Evolutionary conservation across 2,797 vertebrate genomes (phyloP).

Genomic region (Brachyrhaphis roseni): DNA sequence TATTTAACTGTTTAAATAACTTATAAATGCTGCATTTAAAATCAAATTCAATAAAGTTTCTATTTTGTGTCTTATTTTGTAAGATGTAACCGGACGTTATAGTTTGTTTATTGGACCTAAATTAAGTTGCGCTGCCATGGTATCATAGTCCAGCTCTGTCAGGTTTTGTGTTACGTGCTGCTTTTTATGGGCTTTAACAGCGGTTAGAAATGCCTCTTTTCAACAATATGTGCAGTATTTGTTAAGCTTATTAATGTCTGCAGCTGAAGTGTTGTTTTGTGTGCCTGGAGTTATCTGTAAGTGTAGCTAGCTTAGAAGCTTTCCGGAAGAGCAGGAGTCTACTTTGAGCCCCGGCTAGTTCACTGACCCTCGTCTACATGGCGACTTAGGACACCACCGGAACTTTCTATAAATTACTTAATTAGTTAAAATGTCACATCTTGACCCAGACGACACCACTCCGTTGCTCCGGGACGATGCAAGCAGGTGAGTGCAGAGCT

Average conservation of each 20-base stretch:
- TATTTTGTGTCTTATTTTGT: slow-evolving; percentile 11
- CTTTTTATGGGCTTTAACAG: background rate
- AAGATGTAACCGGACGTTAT: slow-evolving; percentile 15
- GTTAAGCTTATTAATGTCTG: background rate
- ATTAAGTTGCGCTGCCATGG: background rate
- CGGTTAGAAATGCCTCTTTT: background rate
- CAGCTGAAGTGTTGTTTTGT: background rate
- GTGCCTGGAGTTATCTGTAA: background rate
- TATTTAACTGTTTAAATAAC: background rate
- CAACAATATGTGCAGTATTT: background rate
- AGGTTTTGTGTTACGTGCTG: background rate
- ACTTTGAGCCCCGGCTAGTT: slow-evolving; percentile 24
- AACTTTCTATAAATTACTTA: background rate
- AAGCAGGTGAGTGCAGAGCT: slow-evolving; percentile 69
- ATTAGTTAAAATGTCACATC: slow-evolving; percentile 67
- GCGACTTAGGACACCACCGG: slow-evolving; percentile 14
- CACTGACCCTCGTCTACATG: slow-evolving; percentile 47
- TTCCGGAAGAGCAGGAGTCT: background rate
- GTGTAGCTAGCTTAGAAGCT: background rate
- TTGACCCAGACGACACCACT: slow-evolving; percentile 68
- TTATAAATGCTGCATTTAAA: rapidly evolving
- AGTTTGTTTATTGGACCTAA: too few relatives aligned
- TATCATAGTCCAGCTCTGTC: slow-evolving; percentile 43
- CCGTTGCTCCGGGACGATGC: slow-evolving; percentile 75
- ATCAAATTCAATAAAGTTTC: rapidly evolving